Percentiles rank a stretch among this genome's conserved stretches.
Evolutionary conservation across 2,888 invertebrate species (phyloP).

Genomic region (Lycia hirtaria): DNA sequence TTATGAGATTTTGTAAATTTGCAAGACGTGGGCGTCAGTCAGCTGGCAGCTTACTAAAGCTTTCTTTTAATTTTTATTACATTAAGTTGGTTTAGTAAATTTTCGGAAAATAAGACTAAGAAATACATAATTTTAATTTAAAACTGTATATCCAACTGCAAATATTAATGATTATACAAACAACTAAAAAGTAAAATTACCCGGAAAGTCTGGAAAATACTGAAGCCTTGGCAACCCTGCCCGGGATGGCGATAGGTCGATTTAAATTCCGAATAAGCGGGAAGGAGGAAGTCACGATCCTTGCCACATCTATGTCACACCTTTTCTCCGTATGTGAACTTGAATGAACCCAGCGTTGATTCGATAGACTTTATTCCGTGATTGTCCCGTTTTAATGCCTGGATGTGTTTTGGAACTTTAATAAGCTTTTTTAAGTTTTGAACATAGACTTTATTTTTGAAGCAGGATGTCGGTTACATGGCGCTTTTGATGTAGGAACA

Average conservation of each 20-base stretch:
- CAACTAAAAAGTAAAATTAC: background rate
- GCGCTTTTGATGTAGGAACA: background rate
- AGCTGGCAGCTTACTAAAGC: no score
- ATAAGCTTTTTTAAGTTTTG: constrained; percentile 11
- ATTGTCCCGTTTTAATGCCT: constrained; percentile 48
- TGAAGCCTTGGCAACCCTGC: constrained; percentile 30
- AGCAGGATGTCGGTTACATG: constrained; percentile 4
- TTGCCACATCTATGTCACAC: constrained; percentile 78
- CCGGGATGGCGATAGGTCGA: constrained; percentile 76
- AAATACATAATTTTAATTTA: no score
- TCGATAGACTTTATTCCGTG: constrained; percentile 55
- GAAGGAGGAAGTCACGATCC: constrained; percentile 83
- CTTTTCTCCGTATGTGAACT: constrained; percentile 82
- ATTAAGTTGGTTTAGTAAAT: no score
- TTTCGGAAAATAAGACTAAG: no score
- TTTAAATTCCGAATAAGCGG: constrained; percentile 84
- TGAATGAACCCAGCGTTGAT: constrained; percentile 69
- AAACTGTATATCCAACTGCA: no score
- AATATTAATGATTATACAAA: background rate
- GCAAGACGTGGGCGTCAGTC: no score
- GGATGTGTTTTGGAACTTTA: constrained; percentile 29
- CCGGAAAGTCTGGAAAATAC: background rate
- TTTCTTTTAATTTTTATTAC: no score
- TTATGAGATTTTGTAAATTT: no score
- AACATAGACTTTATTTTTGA: constrained; percentile 3